These are phyloP conservation scores for Drosophila aff. DNA, from an alignment of 1,140 invertebrate species.

Conservation along the genomic window DNA sequence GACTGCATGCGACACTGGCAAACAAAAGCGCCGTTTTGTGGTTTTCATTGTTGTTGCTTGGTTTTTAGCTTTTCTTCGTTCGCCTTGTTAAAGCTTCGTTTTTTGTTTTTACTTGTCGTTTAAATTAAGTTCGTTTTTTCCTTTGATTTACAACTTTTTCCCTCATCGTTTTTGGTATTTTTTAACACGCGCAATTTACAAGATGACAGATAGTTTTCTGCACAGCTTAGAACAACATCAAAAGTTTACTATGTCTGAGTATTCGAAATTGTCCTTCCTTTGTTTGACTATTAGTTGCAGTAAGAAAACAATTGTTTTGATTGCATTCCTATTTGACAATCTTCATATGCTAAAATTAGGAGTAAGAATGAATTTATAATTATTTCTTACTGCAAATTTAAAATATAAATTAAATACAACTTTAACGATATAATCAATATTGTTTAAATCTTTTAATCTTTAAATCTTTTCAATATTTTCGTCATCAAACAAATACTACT, in stretches of 20 bases:
- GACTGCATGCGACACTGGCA: slow-evolving; percentile 73
- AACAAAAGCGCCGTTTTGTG: slow-evolving; percentile 76
- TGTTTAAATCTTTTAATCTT: too few species aligned
- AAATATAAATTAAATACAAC: too few species aligned
- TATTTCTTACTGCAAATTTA: neutral
- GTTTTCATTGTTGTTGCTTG: slow-evolving; percentile 66
- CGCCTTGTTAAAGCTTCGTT: slow-evolving; percentile 26
- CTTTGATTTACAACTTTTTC: slow-evolving; percentile 25
- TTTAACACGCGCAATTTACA: slow-evolving; percentile 39
- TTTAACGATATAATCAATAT: too few species aligned
- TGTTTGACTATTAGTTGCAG: slow-evolving; percentile 8
- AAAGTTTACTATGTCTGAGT: neutral
- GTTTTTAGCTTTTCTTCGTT: slow-evolving; percentile 22
- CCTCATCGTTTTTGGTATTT: slow-evolving; percentile 6
- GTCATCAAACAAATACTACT: too few species aligned
- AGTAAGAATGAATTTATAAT: neutral
- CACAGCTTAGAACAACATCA: slow-evolving; percentile 15
- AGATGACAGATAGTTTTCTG: slow-evolving; percentile 35
- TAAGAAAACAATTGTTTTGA: neutral
- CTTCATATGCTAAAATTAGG: neutral
- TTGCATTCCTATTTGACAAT: neutral
- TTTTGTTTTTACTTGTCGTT: slow-evolving; percentile 56
- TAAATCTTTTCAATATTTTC: too few species aligned
- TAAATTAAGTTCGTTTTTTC: slow-evolving; percentile 65
- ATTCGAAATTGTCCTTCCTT: neutral